A percentile compares a stretch with the other conserved stretches of the same genome.
Conservation (phyloP, 2,113 vertebrate genomes). For the Pomatorhinus ruficollis region DNA sequence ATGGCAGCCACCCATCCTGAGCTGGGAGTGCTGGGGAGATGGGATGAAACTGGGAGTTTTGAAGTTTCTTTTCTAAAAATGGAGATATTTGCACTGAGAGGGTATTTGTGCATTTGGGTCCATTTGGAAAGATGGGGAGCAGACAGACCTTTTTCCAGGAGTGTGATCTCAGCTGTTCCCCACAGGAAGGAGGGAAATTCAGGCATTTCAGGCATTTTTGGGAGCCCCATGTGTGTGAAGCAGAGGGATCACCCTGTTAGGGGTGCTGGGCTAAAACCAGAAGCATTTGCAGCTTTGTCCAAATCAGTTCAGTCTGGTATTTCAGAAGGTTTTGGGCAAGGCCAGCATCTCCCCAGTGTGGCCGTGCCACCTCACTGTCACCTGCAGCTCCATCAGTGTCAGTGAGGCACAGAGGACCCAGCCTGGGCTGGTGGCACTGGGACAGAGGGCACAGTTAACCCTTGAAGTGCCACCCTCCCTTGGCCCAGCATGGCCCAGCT, state of each 20-base stretch:
- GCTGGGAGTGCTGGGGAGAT: background rate
- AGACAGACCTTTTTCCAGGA: background rate
- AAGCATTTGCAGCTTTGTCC: background rate
- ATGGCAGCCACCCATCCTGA: background rate
- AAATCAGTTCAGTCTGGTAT: background rate
- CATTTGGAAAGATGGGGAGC: background rate
- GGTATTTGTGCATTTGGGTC: background rate
- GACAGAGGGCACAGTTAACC: background rate
- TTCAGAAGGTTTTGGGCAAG: background rate
- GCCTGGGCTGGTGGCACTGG: background rate
- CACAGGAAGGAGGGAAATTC: background rate
- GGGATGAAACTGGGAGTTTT: background rate
- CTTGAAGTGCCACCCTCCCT: background rate
- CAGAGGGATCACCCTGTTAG: accelerated
- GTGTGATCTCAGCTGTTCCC: background rate
- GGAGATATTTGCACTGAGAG: background rate
- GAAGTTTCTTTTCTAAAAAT: background rate
- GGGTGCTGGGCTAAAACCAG: background rate
- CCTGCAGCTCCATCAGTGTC: background rate
- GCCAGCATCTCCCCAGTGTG: background rate
- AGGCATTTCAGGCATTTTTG: background rate
- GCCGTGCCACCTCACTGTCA: background rate
- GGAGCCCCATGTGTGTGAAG: background rate
- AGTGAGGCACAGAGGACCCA: background rate
- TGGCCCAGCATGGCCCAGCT: background rate